Base-by-base conservation (phyloP, 2,113 vertebrate genomes). In the Gorsachius goisagi region DNA sequence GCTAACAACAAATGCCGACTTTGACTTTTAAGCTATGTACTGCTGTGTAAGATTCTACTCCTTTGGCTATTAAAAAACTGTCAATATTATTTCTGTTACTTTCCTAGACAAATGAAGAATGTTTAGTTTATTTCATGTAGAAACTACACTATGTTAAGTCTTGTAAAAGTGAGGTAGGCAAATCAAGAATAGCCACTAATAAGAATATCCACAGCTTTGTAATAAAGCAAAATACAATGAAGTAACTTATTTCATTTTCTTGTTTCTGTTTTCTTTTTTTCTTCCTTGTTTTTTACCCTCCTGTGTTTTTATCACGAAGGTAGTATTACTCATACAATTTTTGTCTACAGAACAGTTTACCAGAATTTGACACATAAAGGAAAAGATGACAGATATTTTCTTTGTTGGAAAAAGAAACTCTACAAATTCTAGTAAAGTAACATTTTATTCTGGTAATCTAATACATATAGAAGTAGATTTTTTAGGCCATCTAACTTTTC, bases 11-110 rank as follows among this genome's bases (percentile, higher is more conserved):
- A 95, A 82, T 88, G 67, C 64, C 96, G 62, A 84, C 53, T 96
- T 96, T 93, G 50, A 73, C 66, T 97, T 96, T 97, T 95, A 94
- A 97, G 41, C 22, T 91, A 35, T 59, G n/a, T 92, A 22, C 52
- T 96, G 11, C 18, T 85, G 8, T 79, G 32, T 88, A 91, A 96
- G 21, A 75, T 74, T 97, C 18, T 85, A 75, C n/a, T 90, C 93
- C 66, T 85, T 74, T 93, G 73, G 35, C 24, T 93, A 75, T 94
- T 96, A 95, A 94, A 94, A 97, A 95, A 18, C 33, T 76, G 66
- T 30, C n/a, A 81, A 41, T 90, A 85, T 87, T 90, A 90, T 87
- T 92, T 89, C 62, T 78, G 13, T 45, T 80, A 30, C 20, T 79
- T 94, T 93, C 59, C 49, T 68, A 91, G 63, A 67, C 28, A 89